These are phyloP conservation scores for Xerus rutilus DNA, from an alignment of 2,797 vertebrate species.

Conservation along the genomic window DNA sequence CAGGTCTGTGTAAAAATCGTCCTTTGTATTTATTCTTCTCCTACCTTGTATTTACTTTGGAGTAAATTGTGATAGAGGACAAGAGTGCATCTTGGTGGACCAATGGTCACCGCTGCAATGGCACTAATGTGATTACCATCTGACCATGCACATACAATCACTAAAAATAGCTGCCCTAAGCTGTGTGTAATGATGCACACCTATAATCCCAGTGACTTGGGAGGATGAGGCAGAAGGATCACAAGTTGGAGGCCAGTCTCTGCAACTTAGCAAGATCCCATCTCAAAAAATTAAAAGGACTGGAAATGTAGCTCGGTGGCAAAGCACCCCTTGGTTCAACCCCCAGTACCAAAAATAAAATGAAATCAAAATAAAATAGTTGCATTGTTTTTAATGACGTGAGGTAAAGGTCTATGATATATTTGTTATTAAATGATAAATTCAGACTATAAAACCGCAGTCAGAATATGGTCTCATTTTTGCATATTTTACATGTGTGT, in stretches of 20 bases:
- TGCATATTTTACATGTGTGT: accelerated
- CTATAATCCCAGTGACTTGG: too few relatives aligned
- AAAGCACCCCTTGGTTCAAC: too few relatives aligned
- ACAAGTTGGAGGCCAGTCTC: too few relatives aligned
- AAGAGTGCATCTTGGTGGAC: not conserved
- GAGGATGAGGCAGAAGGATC: too few relatives aligned
- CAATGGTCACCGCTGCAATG: not conserved
- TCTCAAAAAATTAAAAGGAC: too few relatives aligned
- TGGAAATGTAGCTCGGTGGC: too few relatives aligned
- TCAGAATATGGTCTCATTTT: not conserved
- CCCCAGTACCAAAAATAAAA: too few relatives aligned
- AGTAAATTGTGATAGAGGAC: not conserved
- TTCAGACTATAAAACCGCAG: not conserved
- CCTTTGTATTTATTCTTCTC: not conserved
- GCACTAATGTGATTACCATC: accelerated
- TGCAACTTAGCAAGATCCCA: too few relatives aligned
- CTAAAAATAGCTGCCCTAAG: not conserved
- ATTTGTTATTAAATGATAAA: not conserved
- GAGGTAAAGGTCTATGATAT: not conserved
- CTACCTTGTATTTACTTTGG: not conserved
- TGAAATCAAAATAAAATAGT: not conserved
- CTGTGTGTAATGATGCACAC: too few relatives aligned
- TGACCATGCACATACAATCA: not conserved
- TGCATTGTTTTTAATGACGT: not conserved
- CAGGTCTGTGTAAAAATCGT: not conserved